A percentile compares a stretch with the other conserved stretches of the same genome.
Conservation (phyloP, 2,797 vertebrate species). For the Tachyglossus aculeatus region DNA sequence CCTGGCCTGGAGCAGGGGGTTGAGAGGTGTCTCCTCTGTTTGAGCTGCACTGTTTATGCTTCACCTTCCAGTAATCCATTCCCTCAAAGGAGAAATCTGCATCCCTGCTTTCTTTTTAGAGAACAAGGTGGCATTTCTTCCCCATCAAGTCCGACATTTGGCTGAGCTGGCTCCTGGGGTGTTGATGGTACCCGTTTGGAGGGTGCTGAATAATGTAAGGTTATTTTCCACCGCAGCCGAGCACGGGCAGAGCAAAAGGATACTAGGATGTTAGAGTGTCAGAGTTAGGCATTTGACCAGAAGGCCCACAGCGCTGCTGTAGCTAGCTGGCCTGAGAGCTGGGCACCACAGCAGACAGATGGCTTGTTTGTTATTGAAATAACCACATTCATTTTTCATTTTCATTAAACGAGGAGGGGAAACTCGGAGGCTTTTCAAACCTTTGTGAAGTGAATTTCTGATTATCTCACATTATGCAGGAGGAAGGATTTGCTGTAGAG, state of each 20-base stretch:
- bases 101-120: background rate
- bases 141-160: background rate
- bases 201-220: background rate
- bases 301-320: constrained; percentile 20
- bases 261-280: constrained; percentile 18
- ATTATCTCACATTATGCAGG: constrained; percentile 15
- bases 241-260: constrained; percentile 26
- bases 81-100: background rate
- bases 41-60: too few relatives aligned
- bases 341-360: constrained; percentile 15
- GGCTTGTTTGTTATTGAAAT: constrained; percentile 51
- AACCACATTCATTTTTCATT: constrained; percentile 12
- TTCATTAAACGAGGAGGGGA: constrained; percentile 5
- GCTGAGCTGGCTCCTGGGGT: background rate
- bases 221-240: constrained; percentile 22
- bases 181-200: constrained; percentile 10
- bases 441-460: constrained; percentile 61
- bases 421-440: constrained; percentile 30
- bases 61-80: background rate
- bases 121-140: background rate
- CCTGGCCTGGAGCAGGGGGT: too few relatives aligned
- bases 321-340: background rate
- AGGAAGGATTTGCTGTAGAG: constrained; percentile 13
- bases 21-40: background rate
- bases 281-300: constrained; percentile 35